Conservation (phyloP, 2,888 invertebrate genomes). For the Griposia aprilina region DNA sequence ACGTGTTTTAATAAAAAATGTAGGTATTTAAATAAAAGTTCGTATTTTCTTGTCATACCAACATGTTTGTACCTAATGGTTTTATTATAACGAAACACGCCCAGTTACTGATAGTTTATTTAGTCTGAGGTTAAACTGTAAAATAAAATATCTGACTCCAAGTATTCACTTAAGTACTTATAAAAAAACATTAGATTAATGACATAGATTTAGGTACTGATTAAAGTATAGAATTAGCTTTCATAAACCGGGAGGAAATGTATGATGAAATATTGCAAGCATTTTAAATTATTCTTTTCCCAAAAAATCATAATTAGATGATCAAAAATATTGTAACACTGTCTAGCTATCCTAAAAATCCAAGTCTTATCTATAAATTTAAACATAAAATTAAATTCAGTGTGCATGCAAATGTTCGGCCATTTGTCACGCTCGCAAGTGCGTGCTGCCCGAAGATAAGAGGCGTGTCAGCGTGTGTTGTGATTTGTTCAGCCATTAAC, state of each 20-base stretch:
- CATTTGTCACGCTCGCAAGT: slow-evolving; percentile 52
- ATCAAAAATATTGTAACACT: no score
- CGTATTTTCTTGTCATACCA: not conserved
- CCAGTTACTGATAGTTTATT: no score
- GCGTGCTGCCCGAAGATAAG: slow-evolving; percentile 54
- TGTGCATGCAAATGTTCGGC: slow-evolving; percentile 43
- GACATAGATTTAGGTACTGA: not conserved
- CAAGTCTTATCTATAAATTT: slow-evolving; percentile 1
- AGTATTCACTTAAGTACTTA: no score
- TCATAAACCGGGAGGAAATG: not conserved
- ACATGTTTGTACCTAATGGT: no score
- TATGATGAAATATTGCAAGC: not conserved
- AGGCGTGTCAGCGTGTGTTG: slow-evolving; percentile 10
- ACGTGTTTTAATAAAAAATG: no score
- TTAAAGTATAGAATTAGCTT: not conserved
- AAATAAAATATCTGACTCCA: no score
- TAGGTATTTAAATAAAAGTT: no score
- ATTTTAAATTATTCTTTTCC: not conserved
- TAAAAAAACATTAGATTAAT: no score
- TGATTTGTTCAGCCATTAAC: slow-evolving; percentile 53
- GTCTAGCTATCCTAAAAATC: not conserved
- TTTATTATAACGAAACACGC: no score
- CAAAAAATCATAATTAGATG: not conserved
- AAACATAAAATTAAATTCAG: slow-evolving; percentile 30
- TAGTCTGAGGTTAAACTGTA: no score